Conservation (phyloP, 1,140 invertebrate species). For the Danaus melanippus region DNA sequence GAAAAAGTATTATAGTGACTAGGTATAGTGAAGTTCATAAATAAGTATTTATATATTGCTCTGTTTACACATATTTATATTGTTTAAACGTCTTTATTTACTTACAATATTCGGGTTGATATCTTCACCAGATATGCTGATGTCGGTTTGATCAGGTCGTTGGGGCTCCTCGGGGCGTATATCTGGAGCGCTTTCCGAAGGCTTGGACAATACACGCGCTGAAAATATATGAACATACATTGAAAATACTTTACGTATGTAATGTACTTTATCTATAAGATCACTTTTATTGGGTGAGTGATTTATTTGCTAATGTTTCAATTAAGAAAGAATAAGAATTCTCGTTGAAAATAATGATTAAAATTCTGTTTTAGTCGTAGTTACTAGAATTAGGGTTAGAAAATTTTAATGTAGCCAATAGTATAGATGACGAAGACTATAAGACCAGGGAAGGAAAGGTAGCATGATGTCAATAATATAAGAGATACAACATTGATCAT, state of each 20-base stretch:
- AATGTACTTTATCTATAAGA: neutral
- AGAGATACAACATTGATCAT: too few relatives aligned
- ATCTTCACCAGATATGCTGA: slow-evolving; percentile 55
- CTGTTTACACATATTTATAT: too few relatives aligned
- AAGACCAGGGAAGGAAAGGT: too few relatives aligned
- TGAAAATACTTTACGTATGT: neutral
- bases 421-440: too few relatives aligned
- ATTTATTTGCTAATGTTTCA: neutral
- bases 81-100: slow-evolving; percentile 10
- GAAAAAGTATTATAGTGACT: too few relatives aligned
- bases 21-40: too few relatives aligned
- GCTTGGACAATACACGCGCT: slow-evolving; percentile 34
- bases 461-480: too few relatives aligned
- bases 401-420: too few relatives aligned
- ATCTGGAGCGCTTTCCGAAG: slow-evolving; percentile 31
- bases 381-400: too few relatives aligned
- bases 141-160: slow-evolving; percentile 52
- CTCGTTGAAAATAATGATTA: slow-evolving; percentile 10
- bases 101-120: slow-evolving; percentile 42
- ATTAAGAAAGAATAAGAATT: slow-evolving; percentile 16
- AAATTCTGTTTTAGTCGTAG: neutral
- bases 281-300: neutral
- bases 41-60: too few relatives aligned
- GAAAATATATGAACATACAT: slow-evolving; percentile 22
- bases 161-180: slow-evolving; percentile 45